Evolutionary conservation across 2,797 vertebrate species (phyloP).

Genomic region (Acomys russatus): DNA sequence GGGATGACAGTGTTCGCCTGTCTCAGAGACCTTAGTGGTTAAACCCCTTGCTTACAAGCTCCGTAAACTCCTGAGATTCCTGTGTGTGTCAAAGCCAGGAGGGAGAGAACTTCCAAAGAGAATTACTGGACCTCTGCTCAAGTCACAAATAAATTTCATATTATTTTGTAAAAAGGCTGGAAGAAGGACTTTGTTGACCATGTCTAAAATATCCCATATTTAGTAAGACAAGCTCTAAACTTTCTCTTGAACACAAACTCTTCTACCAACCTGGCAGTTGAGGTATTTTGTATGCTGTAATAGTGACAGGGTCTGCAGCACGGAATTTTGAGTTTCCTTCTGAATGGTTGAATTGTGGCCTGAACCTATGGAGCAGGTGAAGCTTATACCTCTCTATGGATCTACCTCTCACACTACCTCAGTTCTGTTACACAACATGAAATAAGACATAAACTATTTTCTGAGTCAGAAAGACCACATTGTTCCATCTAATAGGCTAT

Average conservation of each 20-base stretch:
- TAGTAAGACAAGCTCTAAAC: no score
- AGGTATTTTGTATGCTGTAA: background rate
- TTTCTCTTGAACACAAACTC: background rate
- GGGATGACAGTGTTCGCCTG: no score
- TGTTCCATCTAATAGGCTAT: background rate
- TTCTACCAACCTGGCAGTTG: background rate
- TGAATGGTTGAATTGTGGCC: background rate
- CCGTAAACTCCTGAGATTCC: background rate
- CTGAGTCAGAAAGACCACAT: background rate
- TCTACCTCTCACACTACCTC: background rate
- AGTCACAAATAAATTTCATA: background rate
- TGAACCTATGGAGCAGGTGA: background rate
- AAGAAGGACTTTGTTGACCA: background rate
- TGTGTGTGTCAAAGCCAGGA: accelerated
- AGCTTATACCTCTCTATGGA: background rate
- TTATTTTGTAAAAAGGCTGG: background rate
- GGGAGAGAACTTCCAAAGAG: background rate
- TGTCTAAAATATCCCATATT: background rate
- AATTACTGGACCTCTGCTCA: background rate
- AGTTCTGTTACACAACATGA: background rate
- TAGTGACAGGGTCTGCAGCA: background rate
- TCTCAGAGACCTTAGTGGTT: background rate
- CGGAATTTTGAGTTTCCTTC: background rate
- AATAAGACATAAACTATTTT: background rate
- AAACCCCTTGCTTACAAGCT: background rate